Percentiles rank a stretch among this genome's conserved stretches.
Conservation (phyloP, 2,888 invertebrate species). For the Eristalis intricaria region DNA sequence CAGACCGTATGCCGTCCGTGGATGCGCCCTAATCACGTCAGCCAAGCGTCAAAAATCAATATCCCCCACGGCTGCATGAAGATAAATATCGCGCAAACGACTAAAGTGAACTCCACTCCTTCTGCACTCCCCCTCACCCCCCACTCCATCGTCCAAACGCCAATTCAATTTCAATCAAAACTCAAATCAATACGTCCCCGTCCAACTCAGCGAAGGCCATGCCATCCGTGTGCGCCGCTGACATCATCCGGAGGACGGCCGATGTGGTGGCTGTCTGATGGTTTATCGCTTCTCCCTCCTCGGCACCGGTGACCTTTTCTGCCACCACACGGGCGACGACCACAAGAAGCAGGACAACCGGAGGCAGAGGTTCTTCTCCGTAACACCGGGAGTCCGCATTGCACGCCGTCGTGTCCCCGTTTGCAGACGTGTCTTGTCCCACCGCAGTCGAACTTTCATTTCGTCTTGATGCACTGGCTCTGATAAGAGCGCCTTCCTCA, state of each 20-base stretch:
- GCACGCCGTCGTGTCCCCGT: conserved; percentile 52
- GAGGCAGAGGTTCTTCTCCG: conserved; percentile 16
- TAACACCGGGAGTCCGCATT: background rate
- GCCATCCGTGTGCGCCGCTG: background rate
- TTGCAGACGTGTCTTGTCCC: conserved; percentile 5
- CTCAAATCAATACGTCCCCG: conserved; percentile 38
- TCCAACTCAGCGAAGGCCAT: conserved; percentile 15
- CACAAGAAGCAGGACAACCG: conserved; percentile 39
- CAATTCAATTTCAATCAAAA: conserved; percentile 42
- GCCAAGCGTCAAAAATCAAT: background rate
- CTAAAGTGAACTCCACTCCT: conserved; percentile 31
- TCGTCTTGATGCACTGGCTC: conserved; percentile 51
- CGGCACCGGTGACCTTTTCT: conserved; percentile 47
- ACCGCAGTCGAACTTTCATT: conserved; percentile 58
- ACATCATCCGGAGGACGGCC: conserved; percentile 31
- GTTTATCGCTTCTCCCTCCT: conserved; percentile 24
- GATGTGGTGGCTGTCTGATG: conserved; percentile 5
- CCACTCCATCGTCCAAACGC: background rate
- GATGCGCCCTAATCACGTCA: background rate
- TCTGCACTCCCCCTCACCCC: background rate
- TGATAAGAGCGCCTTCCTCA: conserved; percentile 34
- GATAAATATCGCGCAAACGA: conserved; percentile 46
- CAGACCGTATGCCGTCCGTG: background rate
- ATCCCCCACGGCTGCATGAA: background rate
- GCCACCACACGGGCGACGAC: background rate